Evolutionary conservation across 2,113 vertebrate genomes (phyloP).

Genomic region (Porphyrio hochstetteri): DNA sequence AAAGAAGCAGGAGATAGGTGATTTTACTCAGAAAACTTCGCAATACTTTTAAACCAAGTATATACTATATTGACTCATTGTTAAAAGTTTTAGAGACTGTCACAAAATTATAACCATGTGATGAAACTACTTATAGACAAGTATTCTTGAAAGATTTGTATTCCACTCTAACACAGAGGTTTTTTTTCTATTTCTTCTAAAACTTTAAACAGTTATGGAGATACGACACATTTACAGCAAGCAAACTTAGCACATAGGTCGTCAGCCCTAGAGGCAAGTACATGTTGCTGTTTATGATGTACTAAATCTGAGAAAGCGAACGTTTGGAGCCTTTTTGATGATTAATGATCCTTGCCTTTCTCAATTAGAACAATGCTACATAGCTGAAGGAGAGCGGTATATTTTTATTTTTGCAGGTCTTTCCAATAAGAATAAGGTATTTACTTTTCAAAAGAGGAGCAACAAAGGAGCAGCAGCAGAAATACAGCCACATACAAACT

Average conservation of each 20-base stretch:
- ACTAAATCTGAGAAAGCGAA: not conserved
- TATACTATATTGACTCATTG: not conserved
- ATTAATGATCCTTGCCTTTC: not conserved
- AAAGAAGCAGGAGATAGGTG: not conserved
- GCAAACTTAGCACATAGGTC: not conserved
- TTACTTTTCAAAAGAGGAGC: not conserved
- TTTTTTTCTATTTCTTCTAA: not conserved
- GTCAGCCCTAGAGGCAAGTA: not conserved
- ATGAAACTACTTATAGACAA: not conserved
- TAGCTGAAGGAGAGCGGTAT: not conserved
- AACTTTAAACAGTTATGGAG: not conserved
- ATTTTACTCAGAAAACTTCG: not conserved
- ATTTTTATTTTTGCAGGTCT: not conserved
- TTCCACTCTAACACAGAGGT: not conserved
- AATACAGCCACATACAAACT: not conserved
- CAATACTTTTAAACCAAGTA: not conserved
- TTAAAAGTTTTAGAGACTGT: not conserved
- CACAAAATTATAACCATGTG: not conserved
- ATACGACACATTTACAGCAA: not conserved
- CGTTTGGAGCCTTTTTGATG: not conserved
- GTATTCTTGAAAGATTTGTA: not conserved
- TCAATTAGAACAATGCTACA: not conserved
- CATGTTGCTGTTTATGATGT: not conserved
- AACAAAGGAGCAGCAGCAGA: not conserved
- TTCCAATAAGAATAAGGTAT: not conserved